phyloP scores from a whole-genome alignment of 2,113 vertebrate genomes.

The Chionis minor region DNA sequence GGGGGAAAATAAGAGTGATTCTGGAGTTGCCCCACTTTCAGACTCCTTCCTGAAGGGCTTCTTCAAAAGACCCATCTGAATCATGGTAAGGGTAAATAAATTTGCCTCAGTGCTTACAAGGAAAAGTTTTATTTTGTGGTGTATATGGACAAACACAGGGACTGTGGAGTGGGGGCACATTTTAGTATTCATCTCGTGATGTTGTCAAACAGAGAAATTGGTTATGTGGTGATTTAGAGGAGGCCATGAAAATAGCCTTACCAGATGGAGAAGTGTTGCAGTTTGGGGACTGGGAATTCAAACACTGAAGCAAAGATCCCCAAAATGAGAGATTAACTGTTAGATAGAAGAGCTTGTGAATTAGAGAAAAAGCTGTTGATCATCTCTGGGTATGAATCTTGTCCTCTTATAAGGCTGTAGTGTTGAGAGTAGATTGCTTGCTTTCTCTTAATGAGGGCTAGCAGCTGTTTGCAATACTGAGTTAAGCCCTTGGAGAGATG shows the following conservation, averaged over 20 bases:
- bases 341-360: not conserved
- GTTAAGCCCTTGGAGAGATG: constrained; percentile 9
- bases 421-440: not conserved
- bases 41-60: not conserved
- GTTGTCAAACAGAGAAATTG: not conserved
- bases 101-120: not conserved
- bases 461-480: constrained; percentile 26
- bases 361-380: not conserved
- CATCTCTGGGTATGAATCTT: not conserved
- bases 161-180: not conserved
- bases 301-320: not conserved
- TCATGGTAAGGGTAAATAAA: not conserved
- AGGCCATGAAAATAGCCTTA: not conserved
- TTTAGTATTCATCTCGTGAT: not conserved
- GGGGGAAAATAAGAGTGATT: not conserved
- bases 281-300: not conserved
- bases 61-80: not conserved
- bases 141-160: not conserved
- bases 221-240: not conserved
- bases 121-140: not conserved
- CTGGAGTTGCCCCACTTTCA: not conserved
- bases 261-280: not conserved
- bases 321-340: not conserved
- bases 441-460: constrained; percentile 16
- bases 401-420: not conserved